phyloP scores from a whole-genome alignment of 2,113 vertebrate genomes.

The Ranitomeya variabilis region DNA sequence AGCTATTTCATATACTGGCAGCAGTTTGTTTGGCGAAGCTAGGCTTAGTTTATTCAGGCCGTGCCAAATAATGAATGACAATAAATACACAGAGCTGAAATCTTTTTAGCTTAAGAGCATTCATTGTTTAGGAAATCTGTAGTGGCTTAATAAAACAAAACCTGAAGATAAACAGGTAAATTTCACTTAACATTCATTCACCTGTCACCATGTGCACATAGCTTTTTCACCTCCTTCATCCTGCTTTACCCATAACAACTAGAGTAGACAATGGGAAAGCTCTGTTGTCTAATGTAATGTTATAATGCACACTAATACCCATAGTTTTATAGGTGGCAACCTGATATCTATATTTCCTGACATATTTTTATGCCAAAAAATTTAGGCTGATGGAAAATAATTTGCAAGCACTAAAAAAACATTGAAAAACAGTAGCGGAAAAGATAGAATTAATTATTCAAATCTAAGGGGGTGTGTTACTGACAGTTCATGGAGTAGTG shows the following conservation, averaged over 20 bases:
- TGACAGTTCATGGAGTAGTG: no score
- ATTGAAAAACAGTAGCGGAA: no score
- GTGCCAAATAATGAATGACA: slow-evolving; percentile 8
- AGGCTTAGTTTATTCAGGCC: slow-evolving; percentile 1
- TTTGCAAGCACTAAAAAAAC: no score
- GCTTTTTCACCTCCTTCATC: neutral
- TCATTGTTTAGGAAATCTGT: slow-evolving; percentile 14
- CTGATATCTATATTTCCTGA: no score
- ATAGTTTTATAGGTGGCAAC: no score
- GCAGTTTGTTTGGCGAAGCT: neutral
- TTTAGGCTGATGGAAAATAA: no score
- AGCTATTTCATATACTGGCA: slow-evolving; percentile 17
- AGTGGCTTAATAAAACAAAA: neutral
- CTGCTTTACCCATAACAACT: neutral
- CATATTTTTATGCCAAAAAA: no score
- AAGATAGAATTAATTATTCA: no score
- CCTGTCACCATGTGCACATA: neutral
- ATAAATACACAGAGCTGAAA: slow-evolving; percentile 29
- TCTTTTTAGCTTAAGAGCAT: slow-evolving; percentile 15
- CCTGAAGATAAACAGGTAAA: neutral
- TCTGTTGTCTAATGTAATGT: no score
- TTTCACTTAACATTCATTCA: slow-evolving; percentile 12
- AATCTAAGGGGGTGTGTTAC: no score
- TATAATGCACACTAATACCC: no score
- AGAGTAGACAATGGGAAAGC: no score